Percentiles rank a stretch among this genome's conserved stretches.
Evolutionary conservation across 1,140 invertebrate species (phyloP).

Genomic region (Manduca sexta): DNA sequence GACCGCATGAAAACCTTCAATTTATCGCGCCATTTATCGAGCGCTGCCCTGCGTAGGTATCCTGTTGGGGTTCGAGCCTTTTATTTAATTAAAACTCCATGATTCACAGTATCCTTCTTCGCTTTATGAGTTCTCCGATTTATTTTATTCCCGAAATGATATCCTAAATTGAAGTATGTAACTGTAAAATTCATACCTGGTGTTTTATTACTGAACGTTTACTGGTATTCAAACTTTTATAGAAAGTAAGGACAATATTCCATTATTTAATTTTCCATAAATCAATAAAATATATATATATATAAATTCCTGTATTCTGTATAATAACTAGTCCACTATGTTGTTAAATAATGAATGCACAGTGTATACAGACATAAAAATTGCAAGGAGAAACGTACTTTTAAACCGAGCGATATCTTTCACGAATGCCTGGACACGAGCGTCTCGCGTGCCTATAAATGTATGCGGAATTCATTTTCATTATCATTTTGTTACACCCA

Average conservation of each 20-base stretch:
- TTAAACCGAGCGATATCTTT: conserved; percentile 49
- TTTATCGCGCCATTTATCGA: conserved; percentile 37
- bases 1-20: conserved; percentile 19
- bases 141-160: too few relatives aligned
- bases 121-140: too few relatives aligned
- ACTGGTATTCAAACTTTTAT: too few relatives aligned
- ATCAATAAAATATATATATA: too few relatives aligned
- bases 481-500: conserved; percentile 62
- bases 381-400: conserved; percentile 50
- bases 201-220: too few relatives aligned
- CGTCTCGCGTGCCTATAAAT: conserved; percentile 65
- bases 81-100: conserved; percentile 18
- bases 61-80: conserved; percentile 7
- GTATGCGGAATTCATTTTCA: conserved; percentile 71
- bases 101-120: background rate
- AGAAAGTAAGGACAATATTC: too few relatives aligned
- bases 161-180: too few relatives aligned
- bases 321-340: too few relatives aligned
- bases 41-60: conserved; percentile 12
- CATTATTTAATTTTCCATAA: too few relatives aligned
- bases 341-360: conserved; percentile 1
- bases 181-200: too few relatives aligned
- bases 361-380: conserved; percentile 2
- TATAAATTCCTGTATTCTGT: background rate
- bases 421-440: conserved; percentile 63